phyloP scores from a whole-genome alignment of 2,797 vertebrate species.

The Fringilla coelebs region DNA sequence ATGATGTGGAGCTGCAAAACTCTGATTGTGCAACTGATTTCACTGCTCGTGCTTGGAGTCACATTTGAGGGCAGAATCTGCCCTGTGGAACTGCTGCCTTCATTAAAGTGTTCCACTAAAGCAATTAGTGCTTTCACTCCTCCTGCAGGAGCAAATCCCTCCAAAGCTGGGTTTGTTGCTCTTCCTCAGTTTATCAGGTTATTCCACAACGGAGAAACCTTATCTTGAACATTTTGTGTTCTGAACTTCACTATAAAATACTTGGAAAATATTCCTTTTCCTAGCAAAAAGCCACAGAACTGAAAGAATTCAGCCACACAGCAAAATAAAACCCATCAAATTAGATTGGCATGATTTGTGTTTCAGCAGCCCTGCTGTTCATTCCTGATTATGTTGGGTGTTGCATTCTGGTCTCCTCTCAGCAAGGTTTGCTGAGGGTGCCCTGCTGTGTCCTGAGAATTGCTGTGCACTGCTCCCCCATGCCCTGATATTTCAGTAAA shows the following conservation, averaged over 20 bases:
- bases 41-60: not conserved
- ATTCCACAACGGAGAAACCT: not conserved
- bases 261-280: not conserved
- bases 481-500: not conserved
- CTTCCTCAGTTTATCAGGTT: not conserved
- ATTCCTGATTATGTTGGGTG: not conserved
- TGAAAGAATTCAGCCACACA: not conserved
- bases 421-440: not conserved
- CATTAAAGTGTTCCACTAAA: not conserved
- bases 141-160: not conserved
- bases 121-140: not conserved
- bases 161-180: not conserved
- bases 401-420: not conserved
- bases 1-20: not conserved
- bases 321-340: not conserved
- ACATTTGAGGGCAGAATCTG: not conserved
- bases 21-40: not conserved
- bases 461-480: not conserved
- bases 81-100: not conserved
- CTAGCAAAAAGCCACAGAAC: not conserved
- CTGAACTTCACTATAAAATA: not conserved
- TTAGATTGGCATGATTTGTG: not conserved
- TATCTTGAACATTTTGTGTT: not conserved
- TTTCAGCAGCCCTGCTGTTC: not conserved
- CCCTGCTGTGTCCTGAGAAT: not conserved